These are phyloP conservation scores for Papilio xuthus DNA, from an alignment of 1,140 invertebrate genomes.

Conservation along the genomic window DNA sequence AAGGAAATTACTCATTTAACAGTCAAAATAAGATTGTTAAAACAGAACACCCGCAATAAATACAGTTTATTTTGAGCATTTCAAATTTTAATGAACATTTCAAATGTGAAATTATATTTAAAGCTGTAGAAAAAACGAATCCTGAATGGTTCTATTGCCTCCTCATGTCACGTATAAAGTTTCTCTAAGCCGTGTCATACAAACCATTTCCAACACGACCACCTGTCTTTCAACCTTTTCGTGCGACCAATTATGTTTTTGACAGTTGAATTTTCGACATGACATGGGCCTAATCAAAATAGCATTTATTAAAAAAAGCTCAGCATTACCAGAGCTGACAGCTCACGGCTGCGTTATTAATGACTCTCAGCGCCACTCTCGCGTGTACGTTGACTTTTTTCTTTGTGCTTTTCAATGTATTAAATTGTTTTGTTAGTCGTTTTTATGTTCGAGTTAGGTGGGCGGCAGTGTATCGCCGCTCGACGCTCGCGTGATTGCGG, in stretches of 20 bases:
- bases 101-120: conserved; percentile 13
- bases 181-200: conserved; percentile 22
- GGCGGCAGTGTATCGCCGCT: conserved; percentile 57
- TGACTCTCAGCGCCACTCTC: conserved; percentile 58
- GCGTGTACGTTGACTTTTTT: conserved; percentile 56
- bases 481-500: conserved; percentile 62
- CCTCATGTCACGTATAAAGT: conserved; percentile 4
- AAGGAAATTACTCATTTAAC: conserved; percentile 4
- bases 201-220: conserved; percentile 59
- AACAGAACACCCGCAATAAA: not conserved
- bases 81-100: conserved; percentile 20
- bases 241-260: conserved; percentile 80
- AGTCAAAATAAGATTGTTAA: conserved; percentile 7
- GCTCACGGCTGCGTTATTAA: conserved; percentile 79
- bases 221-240: conserved; percentile 70
- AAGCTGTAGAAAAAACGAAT: conserved; percentile 1
- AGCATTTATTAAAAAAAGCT: conserved; percentile 81
- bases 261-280: conserved; percentile 82
- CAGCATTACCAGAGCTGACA: conserved; percentile 76
- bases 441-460: conserved; percentile 59
- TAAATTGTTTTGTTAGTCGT: conserved; percentile 71
- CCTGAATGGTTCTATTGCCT: not conserved
- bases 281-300: conserved; percentile 83
- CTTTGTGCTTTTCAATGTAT: conserved; percentile 72
- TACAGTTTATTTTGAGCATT: not conserved